Evolutionary conservation across 2,888 invertebrate species (phyloP), one percentile per base, ranked within the genome.

Genomic region (Acronicta alni): DNA sequence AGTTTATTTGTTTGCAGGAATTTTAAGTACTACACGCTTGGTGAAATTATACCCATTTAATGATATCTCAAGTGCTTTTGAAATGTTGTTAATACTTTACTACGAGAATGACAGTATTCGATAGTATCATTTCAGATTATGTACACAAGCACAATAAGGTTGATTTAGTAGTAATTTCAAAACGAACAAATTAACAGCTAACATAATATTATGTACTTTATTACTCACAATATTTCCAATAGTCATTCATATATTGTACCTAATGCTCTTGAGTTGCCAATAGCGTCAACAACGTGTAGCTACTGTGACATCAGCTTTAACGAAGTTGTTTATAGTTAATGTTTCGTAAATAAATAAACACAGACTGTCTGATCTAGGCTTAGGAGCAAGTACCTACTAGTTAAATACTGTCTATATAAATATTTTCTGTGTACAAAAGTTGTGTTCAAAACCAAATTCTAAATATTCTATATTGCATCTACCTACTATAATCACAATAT

Each of bases 11-110:
- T 17, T 46, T 30, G 7, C n/a, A 35, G 35, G 37, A 41, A 46
- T 51, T 23, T 42, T 38, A 42, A 32, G 44, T 55, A 32, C 14
- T 49, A 52, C n/a, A 41, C n/a, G 23, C 44, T 54, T 26, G 32
- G 42, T 37, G 30, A 53, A 57, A 47, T 10, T 14, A 32, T 32
- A 4, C 14, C 14, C n/a, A 32, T 32, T n/a, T 1, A 26, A 7
- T 6, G 9, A 26, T 57, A 49, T 49, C 52, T 14, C 32, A 41
- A 45, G 38, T 38, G 35, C 18, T 59, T 46, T 57, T 49, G 55
- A 52, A 58, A 45, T 37, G 9, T 44, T 44, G 41, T 47, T 61
- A 67, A 58, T 30, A 8, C 2, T 45, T 59, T 16, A n/a, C 18
- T 51, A 20, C 14, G 17, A 47, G 32, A 16, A 38, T 41, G 18